These are phyloP conservation scores for Serinus canaria DNA, from an alignment of 2,113 vertebrate species.

Conservation along the genomic window DNA sequence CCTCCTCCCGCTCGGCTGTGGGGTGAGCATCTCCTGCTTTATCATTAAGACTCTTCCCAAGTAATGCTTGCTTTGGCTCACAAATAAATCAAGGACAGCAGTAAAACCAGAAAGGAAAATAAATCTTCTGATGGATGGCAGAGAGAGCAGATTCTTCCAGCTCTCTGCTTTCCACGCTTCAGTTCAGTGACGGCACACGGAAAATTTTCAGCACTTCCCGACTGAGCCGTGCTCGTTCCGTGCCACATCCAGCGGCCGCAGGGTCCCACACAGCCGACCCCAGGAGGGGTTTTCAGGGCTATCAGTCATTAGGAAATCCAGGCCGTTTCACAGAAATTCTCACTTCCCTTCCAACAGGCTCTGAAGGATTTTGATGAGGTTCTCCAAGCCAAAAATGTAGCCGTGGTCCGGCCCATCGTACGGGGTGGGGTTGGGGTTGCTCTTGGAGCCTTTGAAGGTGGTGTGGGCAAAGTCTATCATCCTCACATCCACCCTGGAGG, in stretches of 20 bases:
- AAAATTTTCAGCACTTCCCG: neutral
- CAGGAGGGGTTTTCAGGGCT: neutral
- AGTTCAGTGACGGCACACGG: neutral
- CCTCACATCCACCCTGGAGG: slow-evolving; percentile 63
- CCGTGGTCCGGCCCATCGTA: slow-evolving; percentile 74
- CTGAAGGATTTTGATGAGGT: slow-evolving; percentile 76
- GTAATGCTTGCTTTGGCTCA: slow-evolving; percentile 15
- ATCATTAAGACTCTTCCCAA: slow-evolving; percentile 46
- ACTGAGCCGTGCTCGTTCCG: neutral
- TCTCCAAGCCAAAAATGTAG: slow-evolving; percentile 81
- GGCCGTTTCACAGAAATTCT: neutral
- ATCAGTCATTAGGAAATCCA: neutral
- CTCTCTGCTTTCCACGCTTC: neutral
- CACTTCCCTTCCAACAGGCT: slow-evolving; percentile 64
- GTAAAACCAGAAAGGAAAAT: slow-evolving; percentile 22
- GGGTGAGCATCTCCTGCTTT: neutral
- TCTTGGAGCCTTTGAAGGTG: slow-evolving; percentile 69
- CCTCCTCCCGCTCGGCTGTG: neutral
- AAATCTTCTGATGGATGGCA: slow-evolving; percentile 2
- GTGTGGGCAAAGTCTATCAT: slow-evolving; percentile 85
- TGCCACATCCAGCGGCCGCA: neutral
- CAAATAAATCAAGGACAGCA: slow-evolving; percentile 7
- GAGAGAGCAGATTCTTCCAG: neutral
- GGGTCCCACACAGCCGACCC: neutral
- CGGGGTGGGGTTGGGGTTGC: slow-evolving; percentile 27